These are phyloP conservation scores for Hesperophylax magnus DNA, from an alignment of 1,140 invertebrate species.

Conservation along the genomic window DNA sequence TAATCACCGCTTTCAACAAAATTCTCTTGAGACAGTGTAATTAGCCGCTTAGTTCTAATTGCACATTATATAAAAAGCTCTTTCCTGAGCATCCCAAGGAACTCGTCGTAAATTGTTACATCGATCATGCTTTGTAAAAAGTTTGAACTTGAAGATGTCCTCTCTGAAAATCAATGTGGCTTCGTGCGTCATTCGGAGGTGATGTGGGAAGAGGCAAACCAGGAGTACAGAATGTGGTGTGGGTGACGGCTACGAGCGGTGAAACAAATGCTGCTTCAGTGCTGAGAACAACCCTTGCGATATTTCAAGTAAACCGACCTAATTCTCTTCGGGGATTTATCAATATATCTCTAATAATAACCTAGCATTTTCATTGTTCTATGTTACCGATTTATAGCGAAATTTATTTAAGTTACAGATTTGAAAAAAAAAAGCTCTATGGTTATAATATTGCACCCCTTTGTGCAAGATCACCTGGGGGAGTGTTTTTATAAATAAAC, in stretches of 20 bases:
- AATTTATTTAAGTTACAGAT: too few species aligned
- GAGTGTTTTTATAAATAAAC: too few species aligned
- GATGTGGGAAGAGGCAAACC: constrained; percentile 17
- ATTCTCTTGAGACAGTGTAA: too few species aligned
- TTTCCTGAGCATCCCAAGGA: too few species aligned
- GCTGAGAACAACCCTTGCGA: constrained; percentile 14
- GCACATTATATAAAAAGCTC: too few species aligned
- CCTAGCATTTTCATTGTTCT: neutral
- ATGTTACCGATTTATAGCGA: neutral
- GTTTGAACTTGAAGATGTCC: neutral
- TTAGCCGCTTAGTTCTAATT: too few species aligned
- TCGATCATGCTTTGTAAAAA: neutral
- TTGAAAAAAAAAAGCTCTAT: too few species aligned
- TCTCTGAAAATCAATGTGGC: constrained; percentile 34
- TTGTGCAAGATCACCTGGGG: too few species aligned
- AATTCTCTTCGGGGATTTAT: neutral
- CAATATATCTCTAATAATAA: neutral
- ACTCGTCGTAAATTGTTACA: too few species aligned
- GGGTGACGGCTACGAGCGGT: constrained; percentile 10
- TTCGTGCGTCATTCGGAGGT: constrained; percentile 21
- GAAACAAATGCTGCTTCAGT: constrained; percentile 38
- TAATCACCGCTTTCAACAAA: too few species aligned
- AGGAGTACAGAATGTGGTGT: constrained; percentile 13
- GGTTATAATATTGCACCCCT: too few species aligned
- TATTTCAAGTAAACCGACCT: constrained; percentile 17